Conservation (phyloP, 2,113 vertebrate species). For the Bujurquina vittata region DNA sequence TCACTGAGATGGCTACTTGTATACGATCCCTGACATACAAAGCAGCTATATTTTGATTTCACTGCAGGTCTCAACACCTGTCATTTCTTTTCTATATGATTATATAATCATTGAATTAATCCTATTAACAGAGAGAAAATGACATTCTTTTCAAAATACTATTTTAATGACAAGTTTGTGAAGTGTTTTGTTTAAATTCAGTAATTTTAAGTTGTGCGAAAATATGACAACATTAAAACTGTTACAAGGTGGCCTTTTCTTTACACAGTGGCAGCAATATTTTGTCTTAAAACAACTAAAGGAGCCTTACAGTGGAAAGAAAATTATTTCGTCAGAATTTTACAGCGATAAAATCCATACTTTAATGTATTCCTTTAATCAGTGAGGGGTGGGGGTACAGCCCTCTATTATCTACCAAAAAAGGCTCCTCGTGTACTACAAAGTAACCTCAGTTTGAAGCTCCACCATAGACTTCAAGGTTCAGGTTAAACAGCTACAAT, state of each 20-base stretch:
- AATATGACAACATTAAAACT: neutral
- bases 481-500: neutral
- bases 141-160: neutral
- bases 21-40: no score
- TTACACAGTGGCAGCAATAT: neutral
- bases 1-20: neutral
- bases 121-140: neutral
- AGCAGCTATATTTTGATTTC: no score
- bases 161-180: accelerated
- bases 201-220: neutral
- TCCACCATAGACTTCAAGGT: neutral
- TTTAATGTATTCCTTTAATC: conserved; percentile 16
- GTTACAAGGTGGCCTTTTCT: accelerated
- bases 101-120: neutral
- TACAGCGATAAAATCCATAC: neutral
- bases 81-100: neutral
- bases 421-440: neutral
- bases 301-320: neutral
- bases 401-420: neutral
- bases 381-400: neutral
- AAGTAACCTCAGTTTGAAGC: neutral
- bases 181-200: neutral
- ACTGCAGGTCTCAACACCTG: no score
- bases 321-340: neutral
- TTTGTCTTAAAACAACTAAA: neutral